Conservation (phyloP, 1,140 invertebrate genomes). For the Hermetia illucens region DNA sequence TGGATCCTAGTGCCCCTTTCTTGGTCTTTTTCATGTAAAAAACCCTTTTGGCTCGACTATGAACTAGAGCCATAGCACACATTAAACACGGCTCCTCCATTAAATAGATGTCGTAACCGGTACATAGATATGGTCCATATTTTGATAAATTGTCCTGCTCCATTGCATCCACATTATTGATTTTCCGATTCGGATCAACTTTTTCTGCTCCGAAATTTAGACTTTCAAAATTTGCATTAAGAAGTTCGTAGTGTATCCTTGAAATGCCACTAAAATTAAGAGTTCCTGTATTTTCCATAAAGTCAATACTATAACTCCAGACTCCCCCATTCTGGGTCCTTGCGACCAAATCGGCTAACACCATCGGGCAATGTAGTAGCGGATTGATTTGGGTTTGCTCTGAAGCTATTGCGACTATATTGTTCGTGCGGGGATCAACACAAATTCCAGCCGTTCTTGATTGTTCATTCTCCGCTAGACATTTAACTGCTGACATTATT, state of each 20-base stretch:
- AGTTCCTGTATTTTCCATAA: slow-evolving; percentile 8
- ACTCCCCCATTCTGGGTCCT: slow-evolving; percentile 65
- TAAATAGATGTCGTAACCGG: slow-evolving; percentile 74
- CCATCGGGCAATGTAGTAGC: slow-evolving; percentile 71
- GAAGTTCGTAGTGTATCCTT: slow-evolving; percentile 13
- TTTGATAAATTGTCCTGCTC: slow-evolving; percentile 24
- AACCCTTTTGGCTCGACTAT: slow-evolving; percentile 66
- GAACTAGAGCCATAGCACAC: slow-evolving; percentile 88
- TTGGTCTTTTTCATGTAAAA: slow-evolving; percentile 54
- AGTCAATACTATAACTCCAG: slow-evolving; percentile 33
- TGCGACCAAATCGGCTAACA: slow-evolving; percentile 74
- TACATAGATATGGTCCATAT: slow-evolving; percentile 69
- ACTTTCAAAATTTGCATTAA: slow-evolving; percentile 10
- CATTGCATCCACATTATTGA: neutral
- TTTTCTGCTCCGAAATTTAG: slow-evolving; percentile 18
- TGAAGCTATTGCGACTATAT: slow-evolving; percentile 49
- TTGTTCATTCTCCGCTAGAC: slow-evolving; percentile 27
- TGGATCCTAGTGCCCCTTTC: slow-evolving; percentile 56
- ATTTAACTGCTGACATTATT: slow-evolving; percentile 31
- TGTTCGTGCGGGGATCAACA: slow-evolving; percentile 46
- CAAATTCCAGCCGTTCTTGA: slow-evolving; percentile 51
- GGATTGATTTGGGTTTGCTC: slow-evolving; percentile 44
- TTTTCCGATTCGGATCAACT: neutral
- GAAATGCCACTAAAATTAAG: slow-evolving; percentile 15
- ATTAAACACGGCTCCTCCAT: slow-evolving; percentile 80